Conservation (phyloP, 2,888 invertebrate species). For the Zaprionus bogoriensis region DNA sequence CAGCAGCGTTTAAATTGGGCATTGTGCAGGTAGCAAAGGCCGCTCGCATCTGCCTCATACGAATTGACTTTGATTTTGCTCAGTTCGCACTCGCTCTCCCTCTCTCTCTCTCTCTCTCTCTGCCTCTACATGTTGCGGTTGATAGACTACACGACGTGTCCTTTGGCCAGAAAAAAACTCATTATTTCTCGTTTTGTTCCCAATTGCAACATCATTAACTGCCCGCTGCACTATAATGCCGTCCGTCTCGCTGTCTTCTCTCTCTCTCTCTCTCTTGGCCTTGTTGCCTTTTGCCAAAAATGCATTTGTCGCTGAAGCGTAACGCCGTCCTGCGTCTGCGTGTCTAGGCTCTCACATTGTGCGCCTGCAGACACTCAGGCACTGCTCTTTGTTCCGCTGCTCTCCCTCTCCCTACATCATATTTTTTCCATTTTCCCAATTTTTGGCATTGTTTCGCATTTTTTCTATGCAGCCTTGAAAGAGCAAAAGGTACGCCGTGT, state of each 20-base stretch:
- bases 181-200: constrained; percentile 74
- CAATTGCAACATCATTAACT: constrained; percentile 75
- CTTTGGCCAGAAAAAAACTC: constrained; percentile 58
- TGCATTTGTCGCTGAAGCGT: constrained; percentile 53
- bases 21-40: constrained; percentile 50
- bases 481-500: constrained; percentile 38
- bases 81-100: background rate
- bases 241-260: constrained; percentile 15
- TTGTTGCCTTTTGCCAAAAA: constrained; percentile 57
- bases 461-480: constrained; percentile 59
- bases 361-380: constrained; percentile 62
- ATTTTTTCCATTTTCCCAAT: constrained; percentile 44
- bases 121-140: constrained; percentile 59
- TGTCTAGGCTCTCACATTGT: constrained; percentile 50
- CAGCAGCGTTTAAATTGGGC: constrained; percentile 67
- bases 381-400: constrained; percentile 54
- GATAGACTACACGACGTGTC: constrained; percentile 66
- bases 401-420: constrained; percentile 22
- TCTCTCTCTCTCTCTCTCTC: background rate
- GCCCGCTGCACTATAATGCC: constrained; percentile 53
- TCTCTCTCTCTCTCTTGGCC: background rate
- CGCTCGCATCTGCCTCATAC: constrained; percentile 52
- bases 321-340: constrained; percentile 31
- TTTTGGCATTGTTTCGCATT: constrained; percentile 57
- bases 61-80: constrained; percentile 58